Percentiles rank a stretch among this genome's conserved stretches.
phyloP scores from a whole-genome alignment of 1,140 invertebrate species.

The Drosophila littoralis region DNA sequence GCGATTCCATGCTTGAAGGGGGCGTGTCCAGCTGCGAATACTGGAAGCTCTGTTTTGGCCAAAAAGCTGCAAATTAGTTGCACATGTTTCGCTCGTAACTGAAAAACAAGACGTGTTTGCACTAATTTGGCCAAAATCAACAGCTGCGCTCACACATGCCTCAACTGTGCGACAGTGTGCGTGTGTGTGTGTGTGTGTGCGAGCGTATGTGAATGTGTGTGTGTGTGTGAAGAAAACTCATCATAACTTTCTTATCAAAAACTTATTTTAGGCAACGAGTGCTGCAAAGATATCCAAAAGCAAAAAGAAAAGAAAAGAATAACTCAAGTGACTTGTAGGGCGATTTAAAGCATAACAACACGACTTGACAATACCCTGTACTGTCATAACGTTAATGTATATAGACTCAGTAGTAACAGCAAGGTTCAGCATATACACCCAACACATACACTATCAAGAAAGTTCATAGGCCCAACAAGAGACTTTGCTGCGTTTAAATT shows the following conservation, averaged over 20 bases:
- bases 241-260: conserved; percentile 83
- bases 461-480: too few relatives aligned
- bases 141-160: conserved; percentile 71
- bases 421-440: neutral
- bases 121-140: conserved; percentile 83
- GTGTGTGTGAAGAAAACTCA: conserved; percentile 71
- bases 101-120: conserved; percentile 79
- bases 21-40: conserved; percentile 18
- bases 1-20: conserved; percentile 35
- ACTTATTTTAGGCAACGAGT: conserved; percentile 62
- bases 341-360: neutral
- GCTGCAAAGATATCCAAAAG: conserved; percentile 47
- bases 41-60: conserved; percentile 19
- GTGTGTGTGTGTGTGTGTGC: neutral
- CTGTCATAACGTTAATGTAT: too few relatives aligned
- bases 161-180: conserved; percentile 6
- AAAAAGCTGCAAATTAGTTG: conserved; percentile 76
- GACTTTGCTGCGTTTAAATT: too few relatives aligned
- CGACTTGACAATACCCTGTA: conserved; percentile 14
- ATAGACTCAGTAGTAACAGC: too few relatives aligned
- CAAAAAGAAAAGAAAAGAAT: conserved; percentile 13
- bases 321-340: conserved; percentile 6
- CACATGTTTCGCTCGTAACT: conserved; percentile 75
- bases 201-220: conserved; percentile 36
- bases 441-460: neutral